phyloP scores from a whole-genome alignment of 2,888 invertebrate species.

The Xylophagus ater region DNA sequence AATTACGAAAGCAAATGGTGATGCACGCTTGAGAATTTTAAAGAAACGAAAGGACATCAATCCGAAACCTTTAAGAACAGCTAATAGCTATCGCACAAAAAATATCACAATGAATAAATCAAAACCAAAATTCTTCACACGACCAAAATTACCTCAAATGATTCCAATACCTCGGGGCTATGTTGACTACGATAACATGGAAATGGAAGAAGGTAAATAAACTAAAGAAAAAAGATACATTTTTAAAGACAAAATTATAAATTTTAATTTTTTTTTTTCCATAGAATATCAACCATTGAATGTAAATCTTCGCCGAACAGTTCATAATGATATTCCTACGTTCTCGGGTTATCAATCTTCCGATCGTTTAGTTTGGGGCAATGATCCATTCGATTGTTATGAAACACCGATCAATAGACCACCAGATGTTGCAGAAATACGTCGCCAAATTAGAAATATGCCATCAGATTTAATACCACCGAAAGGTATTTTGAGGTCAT shows the following conservation, averaged over 20 bases:
- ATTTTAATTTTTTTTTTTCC: slow-evolving; percentile 4
- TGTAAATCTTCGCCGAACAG: slow-evolving; percentile 27
- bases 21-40: slow-evolving; percentile 61
- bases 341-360: slow-evolving; percentile 14
- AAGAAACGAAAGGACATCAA: slow-evolving; percentile 37
- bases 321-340: slow-evolving; percentile 28
- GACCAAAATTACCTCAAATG: slow-evolving; percentile 18
- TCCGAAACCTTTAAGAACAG: slow-evolving; percentile 7
- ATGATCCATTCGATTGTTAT: slow-evolving; percentile 36
- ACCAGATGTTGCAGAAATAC: slow-evolving; percentile 15
- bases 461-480: slow-evolving; percentile 25
- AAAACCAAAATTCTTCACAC: slow-evolving; percentile 3
- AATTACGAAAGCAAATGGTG: slow-evolving; percentile 59
- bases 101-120: slow-evolving; percentile 12
- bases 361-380: slow-evolving; percentile 6
- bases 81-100: slow-evolving; percentile 1
- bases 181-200: slow-evolving; percentile 38
- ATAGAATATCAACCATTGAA: slow-evolving; percentile 24
- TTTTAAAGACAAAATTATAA: neutral
- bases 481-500: slow-evolving; percentile 21
- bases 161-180: slow-evolving; percentile 30
- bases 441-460: slow-evolving; percentile 28
- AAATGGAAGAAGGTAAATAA: slow-evolving; percentile 32
- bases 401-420: slow-evolving; percentile 23
- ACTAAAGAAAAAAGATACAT: too few relatives aligned